These are phyloP conservation scores for Drosophila auraria DNA, from an alignment of 1,140 invertebrate genomes.

Conservation along the genomic window DNA sequence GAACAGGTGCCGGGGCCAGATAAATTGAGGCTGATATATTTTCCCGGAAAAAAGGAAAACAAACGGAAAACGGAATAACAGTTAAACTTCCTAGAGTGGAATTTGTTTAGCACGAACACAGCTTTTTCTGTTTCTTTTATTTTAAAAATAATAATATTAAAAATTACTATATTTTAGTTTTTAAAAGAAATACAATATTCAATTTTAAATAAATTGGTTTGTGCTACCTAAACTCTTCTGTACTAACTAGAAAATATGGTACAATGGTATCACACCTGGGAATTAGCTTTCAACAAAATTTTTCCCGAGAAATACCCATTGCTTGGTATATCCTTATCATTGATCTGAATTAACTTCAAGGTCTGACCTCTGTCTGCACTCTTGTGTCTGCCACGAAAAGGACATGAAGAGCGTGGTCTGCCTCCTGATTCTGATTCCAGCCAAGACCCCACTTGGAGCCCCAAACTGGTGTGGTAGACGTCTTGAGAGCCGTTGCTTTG, in stretches of 20 bases:
- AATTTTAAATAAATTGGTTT: not conserved
- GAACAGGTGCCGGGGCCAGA: constrained; percentile 24
- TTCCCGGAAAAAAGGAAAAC: not conserved
- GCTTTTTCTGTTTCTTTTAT: not conserved
- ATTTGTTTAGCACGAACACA: not conserved
- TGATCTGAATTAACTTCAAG: constrained; percentile 12
- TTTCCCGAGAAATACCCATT: not conserved
- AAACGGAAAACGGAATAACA: not conserved
- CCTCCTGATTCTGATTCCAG: not conserved
- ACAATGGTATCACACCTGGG: not conserved
- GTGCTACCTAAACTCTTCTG: not conserved
- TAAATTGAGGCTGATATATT: constrained; percentile 38
- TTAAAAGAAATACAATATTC: no score
- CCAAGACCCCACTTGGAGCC: not conserved
- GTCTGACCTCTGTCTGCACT: constrained; percentile 2
- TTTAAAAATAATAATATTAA: not conserved
- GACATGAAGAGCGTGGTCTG: not conserved
- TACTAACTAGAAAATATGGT: no score
- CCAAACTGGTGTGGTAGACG: not conserved
- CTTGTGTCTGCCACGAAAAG: not conserved
- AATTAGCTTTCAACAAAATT: not conserved
- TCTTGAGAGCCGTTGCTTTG: constrained; percentile 31
- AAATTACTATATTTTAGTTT: no score
- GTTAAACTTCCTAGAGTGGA: not conserved
- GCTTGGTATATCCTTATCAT: not conserved